Base-by-base conservation (phyloP, 2,888 invertebrate genomes). In the Gnatocerus cornutus region DNA sequence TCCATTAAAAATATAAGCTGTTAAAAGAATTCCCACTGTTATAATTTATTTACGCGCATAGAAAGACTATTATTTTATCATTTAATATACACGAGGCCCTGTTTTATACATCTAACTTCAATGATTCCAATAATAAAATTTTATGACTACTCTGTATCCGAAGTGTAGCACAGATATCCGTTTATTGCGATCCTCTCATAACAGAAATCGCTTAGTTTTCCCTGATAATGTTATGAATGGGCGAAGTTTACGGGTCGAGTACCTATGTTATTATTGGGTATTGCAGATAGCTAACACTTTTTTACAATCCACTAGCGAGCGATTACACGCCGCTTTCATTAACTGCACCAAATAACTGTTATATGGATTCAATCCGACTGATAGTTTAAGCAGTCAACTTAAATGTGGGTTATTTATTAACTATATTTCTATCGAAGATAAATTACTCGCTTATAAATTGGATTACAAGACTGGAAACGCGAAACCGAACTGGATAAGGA, bases 11-110 rank as follows among this genome's bases (percentile, higher is more conserved):
- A 65, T 65, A 69, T 58, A 62, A 61, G 56, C 56, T 64, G 66
- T 55, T 70, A 62, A 66, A 70, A 70, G 70, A 70, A 66, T 66
- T 70, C 70, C 70, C 66, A 66, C 61, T 69, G 64, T 69, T 66
- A 66, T 66, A 59, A 69, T 69, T 66, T 62, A 70, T 70, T 62
- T 58, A 27, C 45, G 58, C 46, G 14, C 39, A 65, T 39, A 45
- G 46, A 10, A 56, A 39, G 39, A 16, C 29, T 33, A 12, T 48
- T 62, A 56, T 66, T 43, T 66, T 43, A 70, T 66, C 29, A 21
- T 66, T 66, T 66, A 66, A 48, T 43, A 48, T 21, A 13, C 30
- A 41, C 30, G 14, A 14, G 13, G 29, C n/a, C n/a, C 56, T 41
- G 14, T 64, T 70, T 66, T 10, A 27, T 27, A 39, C 12, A 52